Evolutionary conservation across 1,140 invertebrate genomes (phyloP), one percentile per base, ranked within the genome.

Genomic region (Philaenus spumarius): DNA sequence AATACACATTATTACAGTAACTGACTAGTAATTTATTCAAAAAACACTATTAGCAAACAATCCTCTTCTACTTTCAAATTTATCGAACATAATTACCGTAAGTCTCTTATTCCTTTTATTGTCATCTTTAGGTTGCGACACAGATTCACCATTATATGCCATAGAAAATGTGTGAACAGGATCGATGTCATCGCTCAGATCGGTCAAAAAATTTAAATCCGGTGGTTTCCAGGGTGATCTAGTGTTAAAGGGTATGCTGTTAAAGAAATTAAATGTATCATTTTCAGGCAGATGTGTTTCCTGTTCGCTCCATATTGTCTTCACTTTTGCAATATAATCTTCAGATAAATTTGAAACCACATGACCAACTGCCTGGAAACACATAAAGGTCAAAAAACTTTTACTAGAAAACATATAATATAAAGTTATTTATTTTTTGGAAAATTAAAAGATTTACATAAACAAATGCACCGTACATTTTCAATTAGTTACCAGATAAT

Each of bases 291-390:
- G 51, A 24, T 43, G 52, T 35, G 12, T 24, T 15, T 19, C 50
- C 50, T 1, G 50, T 48, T 19, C 48, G n/a, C 5, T 34, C 40
- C 26, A 30, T 19, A n/a, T 55, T 35, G 26, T 30, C 47, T 59
- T 55, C 2, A 64, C n/a, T 14, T 43, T 48, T 22, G 30, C 35
- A 17, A 46, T 19, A 34, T 60, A 62, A 2, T 62, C 58, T 19
- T 64, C 62, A 20, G 57, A 42, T 4, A 66, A 37, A n/a, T 42
- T 5, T 6, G 26, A 69, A 37, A 70, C 72, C 66, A 78, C 73
- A 66, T 70, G 66, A 65, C 59, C 67, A 23, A 78, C 74, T 55
- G 74, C 66, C 76, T 78, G 63, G 42, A 73, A 72, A 35, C 37
- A 52, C 56, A 55, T 26, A 53, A 42, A 46, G 58, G 43, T 30